These are phyloP conservation scores for Scartelaos histophorus DNA, from an alignment of 2,113 vertebrate species.

Conservation along the genomic window DNA sequence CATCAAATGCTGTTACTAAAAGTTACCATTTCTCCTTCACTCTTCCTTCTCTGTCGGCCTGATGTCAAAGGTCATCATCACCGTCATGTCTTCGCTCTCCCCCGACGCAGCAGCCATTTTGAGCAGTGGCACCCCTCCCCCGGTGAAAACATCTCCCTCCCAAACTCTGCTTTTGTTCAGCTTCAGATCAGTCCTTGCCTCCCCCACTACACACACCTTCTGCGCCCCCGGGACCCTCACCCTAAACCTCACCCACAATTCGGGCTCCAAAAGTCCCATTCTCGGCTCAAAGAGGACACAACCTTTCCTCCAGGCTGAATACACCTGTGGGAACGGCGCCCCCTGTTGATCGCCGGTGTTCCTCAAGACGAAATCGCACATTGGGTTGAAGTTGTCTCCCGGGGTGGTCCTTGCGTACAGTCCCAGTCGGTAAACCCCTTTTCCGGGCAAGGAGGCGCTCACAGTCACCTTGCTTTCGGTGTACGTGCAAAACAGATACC, in stretches of 20 bases:
- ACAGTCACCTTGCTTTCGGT: constrained; percentile 78
- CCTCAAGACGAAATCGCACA: constrained; percentile 78
- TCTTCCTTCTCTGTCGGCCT: constrained; percentile 42
- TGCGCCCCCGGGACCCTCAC: constrained; percentile 75
- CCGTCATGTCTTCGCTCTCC: constrained; percentile 70
- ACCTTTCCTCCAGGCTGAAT: constrained; percentile 76
- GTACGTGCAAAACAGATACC: constrained; percentile 76
- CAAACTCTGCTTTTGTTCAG: constrained; percentile 75
- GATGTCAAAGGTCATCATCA: constrained; percentile 78
- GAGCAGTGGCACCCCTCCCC: constrained; percentile 46
- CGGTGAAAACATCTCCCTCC: constrained; percentile 75
- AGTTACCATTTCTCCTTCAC: constrained; percentile 27
- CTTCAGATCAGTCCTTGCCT: constrained; percentile 66
- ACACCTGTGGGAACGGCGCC: constrained; percentile 77
- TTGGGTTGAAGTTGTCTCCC: constrained; percentile 64
- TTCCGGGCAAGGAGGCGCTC: constrained; percentile 61
- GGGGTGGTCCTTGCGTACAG: constrained; percentile 69
- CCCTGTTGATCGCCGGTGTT: constrained; percentile 60
- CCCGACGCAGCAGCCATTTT: constrained; percentile 69
- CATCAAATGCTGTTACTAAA: neutral
- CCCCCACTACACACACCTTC: constrained; percentile 70
- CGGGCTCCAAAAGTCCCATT: constrained; percentile 71
- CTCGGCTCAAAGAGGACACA: constrained; percentile 81
- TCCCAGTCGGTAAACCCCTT: constrained; percentile 73
- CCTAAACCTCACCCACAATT: constrained; percentile 77